Base-by-base conservation (phyloP, 2,113 vertebrate species). In the Rhombomys opimus region DNA sequence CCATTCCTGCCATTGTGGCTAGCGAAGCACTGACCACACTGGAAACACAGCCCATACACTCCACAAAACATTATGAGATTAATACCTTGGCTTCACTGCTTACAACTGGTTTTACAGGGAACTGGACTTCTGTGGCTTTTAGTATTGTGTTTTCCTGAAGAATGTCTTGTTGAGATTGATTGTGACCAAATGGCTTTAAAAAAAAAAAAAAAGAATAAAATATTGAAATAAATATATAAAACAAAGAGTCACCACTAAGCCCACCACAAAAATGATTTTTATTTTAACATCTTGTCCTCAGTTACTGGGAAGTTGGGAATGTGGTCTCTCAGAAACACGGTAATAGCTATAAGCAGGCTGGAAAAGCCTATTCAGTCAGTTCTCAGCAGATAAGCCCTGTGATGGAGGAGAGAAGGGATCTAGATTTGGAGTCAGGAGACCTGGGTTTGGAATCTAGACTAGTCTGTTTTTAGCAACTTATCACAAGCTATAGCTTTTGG, bases 141-240 rank as follows among this genome's bases (percentile, higher is more conserved):
- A 99, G 98, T 98, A 99, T 99, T 96, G 99, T 99, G 97, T 99
- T 99, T 99, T 99, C 99, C 98, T 99, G 99, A 95, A 99, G 99
- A 97, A 99, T 99, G 98, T 99, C 99, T 98, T 99, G 99, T 97
- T 99, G 99, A 35, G 99, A 99, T 97, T 99, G 99, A 98, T 99
- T 99, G 98, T 99, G 99, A 97, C 99, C 99, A 98, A 99, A 99
- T 97, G 99, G 99, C 99, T 99, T 97, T 82, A 98, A 98, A 97
- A 97, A 95, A 92, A 95, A 97, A 97, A 96, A 97, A 67, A 97
- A 96, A 41, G 30, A 97, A 97, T 35, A 46, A 91, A 90, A 94
- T 68, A 52, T 61, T 98, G 76, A 97, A 10, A 5, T 93, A 46
- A 97, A 97, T 85, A 92, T 91, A 97, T 93, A 86, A 86, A 97